Base-by-base conservation (phyloP, 2,888 invertebrate species). In the Brachylomia viminalis region DNA sequence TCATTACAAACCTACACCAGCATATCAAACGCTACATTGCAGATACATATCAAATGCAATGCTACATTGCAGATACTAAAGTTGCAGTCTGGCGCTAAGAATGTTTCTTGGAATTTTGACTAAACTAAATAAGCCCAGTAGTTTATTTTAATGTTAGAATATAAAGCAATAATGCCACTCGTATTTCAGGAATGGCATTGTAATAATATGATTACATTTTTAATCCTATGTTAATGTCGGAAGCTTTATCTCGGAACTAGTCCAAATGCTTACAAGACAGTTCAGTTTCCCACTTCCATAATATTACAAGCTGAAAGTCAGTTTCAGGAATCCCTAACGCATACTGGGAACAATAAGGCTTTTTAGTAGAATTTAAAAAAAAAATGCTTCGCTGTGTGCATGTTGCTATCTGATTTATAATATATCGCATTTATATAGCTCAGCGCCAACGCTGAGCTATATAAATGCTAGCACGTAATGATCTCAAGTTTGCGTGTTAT, bases 221-320 rank as follows among this genome's bases (percentile, higher is more conserved):
- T 0, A 15, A 68, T 79, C 77, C 77, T 74, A 45, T 70, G 13
- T 72, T 88, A 69, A 77, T 88, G 11, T 89, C 23, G 89, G 88
- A 89, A 88, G 88, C 33, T 58, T 78, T 56, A 56, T 80, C 87
- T 89, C 88, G 79, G 83, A 86, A 77, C 74, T 64, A 15, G 65
- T 75, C 80, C 54, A 65, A 78, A 72, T 59, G 30, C 80, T 87
- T 85, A 33, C 67, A 80, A 86, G 87, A 91, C 77, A 87, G 87
- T 86, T 87, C 86, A 88, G 92, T 94, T 95, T 95, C 95, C 94
- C 70, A 88, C 93, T 94, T 87, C 87, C 87, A 64, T 92, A 59
- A 61, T 92, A 54, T 49, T 47, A 27, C 20, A 30, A 68, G 8
- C 45, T 27, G 2, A 13, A 7, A 3, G 17, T 64, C 3, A 20